Evolutionary conservation across 2,113 vertebrate genomes (phyloP), one percentile per base, ranked within the genome.

Genomic region (Dolichallabes microphthalmus): DNA sequence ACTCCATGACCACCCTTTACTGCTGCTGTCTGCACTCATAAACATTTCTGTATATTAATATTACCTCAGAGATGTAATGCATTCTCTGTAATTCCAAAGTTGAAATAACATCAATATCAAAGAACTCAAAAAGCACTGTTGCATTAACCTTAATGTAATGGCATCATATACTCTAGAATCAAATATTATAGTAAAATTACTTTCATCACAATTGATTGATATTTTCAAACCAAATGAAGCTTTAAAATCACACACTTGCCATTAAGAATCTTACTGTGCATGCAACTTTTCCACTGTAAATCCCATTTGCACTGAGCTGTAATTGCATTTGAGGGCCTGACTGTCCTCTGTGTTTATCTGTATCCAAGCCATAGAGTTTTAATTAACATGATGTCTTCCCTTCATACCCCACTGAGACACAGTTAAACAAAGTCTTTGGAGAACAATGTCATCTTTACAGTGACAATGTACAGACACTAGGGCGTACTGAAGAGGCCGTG

Each of bases 241-340:
- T 30, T 22, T 71, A 20, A 39, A 71, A 39, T 39, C 3, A 71
- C 27, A 66, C 27, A n/a, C 63, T 17, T 35, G 27, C 64, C 27
- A 68, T 32, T 39, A 39, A 39, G 68, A 71, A 39, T 69, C 60
- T 71, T 57, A 14, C 71, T 84, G n/a, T 85, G 80, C 60, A 50
- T 82, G 55, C 78, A 66, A 52, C 45, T 55, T 68, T 30, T 71
- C 69, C 74, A 30, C 45, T 78, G 69, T 63, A 69, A 86, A 86
- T 88, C 66, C 80, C 69, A 82, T 84, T 85, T 74, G 50, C 63
- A 53, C 83, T 84, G 50, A 87, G 83, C 81, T 81, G 66, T 89
- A 90, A 91, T 90, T 86, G 81, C 82, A 76, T 30, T 79, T 87
- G 84, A 80, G 82, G 82, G 71, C 55, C 66, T 82, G 75, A 63